phyloP scores from a whole-genome alignment of 2,888 invertebrate species.

The Luperina nickerlii region DNA sequence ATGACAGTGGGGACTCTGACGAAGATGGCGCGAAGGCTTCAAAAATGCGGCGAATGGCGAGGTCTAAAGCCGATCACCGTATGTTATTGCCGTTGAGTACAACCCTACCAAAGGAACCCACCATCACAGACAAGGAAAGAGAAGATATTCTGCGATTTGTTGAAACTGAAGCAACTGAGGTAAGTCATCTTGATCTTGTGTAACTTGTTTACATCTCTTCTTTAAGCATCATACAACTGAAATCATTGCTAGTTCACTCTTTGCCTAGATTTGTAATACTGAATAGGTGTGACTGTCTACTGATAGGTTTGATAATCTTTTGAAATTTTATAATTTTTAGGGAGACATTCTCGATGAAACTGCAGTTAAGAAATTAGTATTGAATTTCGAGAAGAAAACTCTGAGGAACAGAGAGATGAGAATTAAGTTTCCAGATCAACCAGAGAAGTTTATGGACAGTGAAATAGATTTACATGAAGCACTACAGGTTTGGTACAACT shows the following conservation, averaged over 20 bases:
- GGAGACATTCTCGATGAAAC: constrained; percentile 97
- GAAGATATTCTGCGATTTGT: constrained; percentile 95
- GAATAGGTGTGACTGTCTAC: too few relatives aligned
- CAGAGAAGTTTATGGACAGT: constrained; percentile 99
- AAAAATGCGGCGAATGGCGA: constrained; percentile 91
- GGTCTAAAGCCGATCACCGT: constrained; percentile 85
- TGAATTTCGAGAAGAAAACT: constrained; percentile 98
- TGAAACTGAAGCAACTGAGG: constrained; percentile 95
- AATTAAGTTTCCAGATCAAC: constrained; percentile 99
- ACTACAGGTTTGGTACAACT: constrained; percentile 91
- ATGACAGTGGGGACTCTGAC: constrained; percentile 92
- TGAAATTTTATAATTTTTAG: constrained; percentile 78
- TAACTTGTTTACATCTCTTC: not conserved
- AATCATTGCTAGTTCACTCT: too few relatives aligned
- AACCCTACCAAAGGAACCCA: constrained; percentile 90
- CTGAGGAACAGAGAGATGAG: constrained; percentile 99
- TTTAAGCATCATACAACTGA: not conserved
- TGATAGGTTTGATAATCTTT: too few relatives aligned
- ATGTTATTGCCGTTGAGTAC: constrained; percentile 82
- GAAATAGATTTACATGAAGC: constrained; percentile 98
- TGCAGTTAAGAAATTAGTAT: constrained; percentile 95
- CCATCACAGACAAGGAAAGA: constrained; percentile 93
- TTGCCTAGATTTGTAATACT: not conserved
- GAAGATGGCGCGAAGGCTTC: constrained; percentile 91
- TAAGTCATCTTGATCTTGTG: constrained; percentile 67